These are phyloP conservation scores for Myioborus miniatus DNA, from an alignment of 2,797 vertebrate genomes.

Conservation along the genomic window DNA sequence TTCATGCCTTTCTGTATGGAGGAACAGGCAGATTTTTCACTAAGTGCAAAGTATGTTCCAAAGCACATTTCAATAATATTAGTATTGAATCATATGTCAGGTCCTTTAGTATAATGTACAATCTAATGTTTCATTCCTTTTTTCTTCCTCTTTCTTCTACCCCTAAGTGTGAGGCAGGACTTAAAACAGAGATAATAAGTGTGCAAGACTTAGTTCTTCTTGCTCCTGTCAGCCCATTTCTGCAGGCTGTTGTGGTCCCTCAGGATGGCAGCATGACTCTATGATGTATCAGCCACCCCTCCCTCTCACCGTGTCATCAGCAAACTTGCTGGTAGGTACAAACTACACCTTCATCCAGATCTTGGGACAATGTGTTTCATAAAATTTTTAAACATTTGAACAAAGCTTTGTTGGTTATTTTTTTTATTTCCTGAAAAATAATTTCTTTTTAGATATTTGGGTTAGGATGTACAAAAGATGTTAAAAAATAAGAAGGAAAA, in stretches of 20 bases:
- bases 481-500: too few species aligned
- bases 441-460: neutral
- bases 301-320: neutral
- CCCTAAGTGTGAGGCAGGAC: neutral
- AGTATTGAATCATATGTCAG: neutral
- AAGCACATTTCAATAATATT: constrained; percentile 20
- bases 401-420: neutral
- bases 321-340: neutral
- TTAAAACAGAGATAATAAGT: neutral
- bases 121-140: constrained; percentile 3
- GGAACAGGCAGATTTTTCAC: neutral
- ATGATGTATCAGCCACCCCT: neutral
- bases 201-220: neutral
- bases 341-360: neutral
- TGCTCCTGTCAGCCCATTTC: neutral
- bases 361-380: neutral
- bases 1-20: neutral
- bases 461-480: neutral
- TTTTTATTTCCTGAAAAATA: neutral
- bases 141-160: neutral
- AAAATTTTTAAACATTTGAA: neutral
- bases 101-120: neutral
- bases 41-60: constrained; percentile 17
- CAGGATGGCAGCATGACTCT: neutral
- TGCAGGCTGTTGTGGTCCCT: neutral